These are phyloP conservation scores for Porites lutea DNA, from an alignment of 64 coral and sea anemone genomes.

Conservation along the genomic window DNA sequence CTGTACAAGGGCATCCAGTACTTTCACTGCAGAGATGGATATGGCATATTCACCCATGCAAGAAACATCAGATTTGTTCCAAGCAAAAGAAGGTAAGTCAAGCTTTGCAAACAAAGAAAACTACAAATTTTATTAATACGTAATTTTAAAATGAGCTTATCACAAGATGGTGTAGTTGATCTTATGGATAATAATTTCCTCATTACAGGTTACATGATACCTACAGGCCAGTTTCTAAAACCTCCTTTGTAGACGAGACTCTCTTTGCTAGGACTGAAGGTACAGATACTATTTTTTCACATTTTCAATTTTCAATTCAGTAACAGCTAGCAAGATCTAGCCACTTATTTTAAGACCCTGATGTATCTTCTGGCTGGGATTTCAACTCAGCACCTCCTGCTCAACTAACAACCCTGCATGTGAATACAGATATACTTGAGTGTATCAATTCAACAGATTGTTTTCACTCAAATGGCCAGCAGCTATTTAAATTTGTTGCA, in stretches of 20 bases:
- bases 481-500: too few relatives aligned
- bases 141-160: neutral
- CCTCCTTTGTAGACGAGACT: slow-evolving; percentile 54
- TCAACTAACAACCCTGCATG: too few relatives aligned
- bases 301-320: too few relatives aligned
- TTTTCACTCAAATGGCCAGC: too few relatives aligned
- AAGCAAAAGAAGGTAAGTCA: slow-evolving; percentile 77
- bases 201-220: slow-evolving; percentile 42
- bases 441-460: too few relatives aligned
- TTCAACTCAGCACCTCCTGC: too few relatives aligned
- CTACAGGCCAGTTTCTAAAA: slow-evolving; percentile 62
- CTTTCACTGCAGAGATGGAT: slow-evolving; percentile 70
- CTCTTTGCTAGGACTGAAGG: slow-evolving; percentile 71
- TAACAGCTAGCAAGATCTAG: too few relatives aligned
- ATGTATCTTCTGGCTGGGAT: too few relatives aligned
- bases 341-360: too few relatives aligned
- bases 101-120: neutral
- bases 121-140: too few relatives aligned
- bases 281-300: neutral
- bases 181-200: neutral
- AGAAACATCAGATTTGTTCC: slow-evolving; percentile 79
- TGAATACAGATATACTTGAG: too few relatives aligned
- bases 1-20: slow-evolving; percentile 86
- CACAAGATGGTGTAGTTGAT: neutral
- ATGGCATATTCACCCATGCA: slow-evolving; percentile 87